Evolutionary conservation across 2,113 vertebrate genomes (phyloP), one percentile per base, ranked within the genome.

Genomic region (Colaptes auratus): DNA sequence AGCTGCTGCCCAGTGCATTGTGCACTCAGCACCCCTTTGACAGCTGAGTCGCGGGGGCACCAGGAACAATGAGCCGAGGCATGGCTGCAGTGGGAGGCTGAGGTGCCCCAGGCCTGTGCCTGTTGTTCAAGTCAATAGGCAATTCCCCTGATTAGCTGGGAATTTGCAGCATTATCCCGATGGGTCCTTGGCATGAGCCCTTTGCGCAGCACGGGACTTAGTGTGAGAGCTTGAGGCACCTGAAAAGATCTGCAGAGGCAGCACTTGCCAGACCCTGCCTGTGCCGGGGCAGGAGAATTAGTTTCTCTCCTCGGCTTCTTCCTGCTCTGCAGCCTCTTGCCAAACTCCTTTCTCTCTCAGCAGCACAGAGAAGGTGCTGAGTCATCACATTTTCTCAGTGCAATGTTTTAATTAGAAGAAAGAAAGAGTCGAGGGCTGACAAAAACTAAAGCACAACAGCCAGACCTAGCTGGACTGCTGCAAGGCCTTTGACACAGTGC

Each of bases 111-210:
- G 95, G 91, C 93, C 90, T 93, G 30, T 86, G 92, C 92, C 59
- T 91, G 91, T 93, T 91, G 75, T 84, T 92, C 88, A 89, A 92
- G 71, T 95, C 67, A 97, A 94, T 91, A 93, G 86, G 81, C 86
- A 96, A 94, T 88, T 87, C 75, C 78, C 92, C 71, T 95, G 81
- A 97, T 94, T 96, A 87, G 89, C 79, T 70, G 89, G 92, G 95
- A 94, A 96, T 97, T 86, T 86, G 66, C 67, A 69, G 93, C 93
- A 96, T 96, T 97, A 87, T 95, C 86, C 33, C 15, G 73, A 90
- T 61, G 72, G 58, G 74, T 90, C 92, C 82, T 96, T 90, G 84
- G 83, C 93, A 33, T 93, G 74, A 93, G 53, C 60, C 48, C 82
- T 60, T 91, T 86, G 82, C 93, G 46, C 86, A 93, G 73, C 85